A percentile compares a stretch with the other conserved stretches of the same genome.
Evolutionary conservation across 2,113 vertebrate genomes (phyloP).

Genomic region (Abramis brama): DNA sequence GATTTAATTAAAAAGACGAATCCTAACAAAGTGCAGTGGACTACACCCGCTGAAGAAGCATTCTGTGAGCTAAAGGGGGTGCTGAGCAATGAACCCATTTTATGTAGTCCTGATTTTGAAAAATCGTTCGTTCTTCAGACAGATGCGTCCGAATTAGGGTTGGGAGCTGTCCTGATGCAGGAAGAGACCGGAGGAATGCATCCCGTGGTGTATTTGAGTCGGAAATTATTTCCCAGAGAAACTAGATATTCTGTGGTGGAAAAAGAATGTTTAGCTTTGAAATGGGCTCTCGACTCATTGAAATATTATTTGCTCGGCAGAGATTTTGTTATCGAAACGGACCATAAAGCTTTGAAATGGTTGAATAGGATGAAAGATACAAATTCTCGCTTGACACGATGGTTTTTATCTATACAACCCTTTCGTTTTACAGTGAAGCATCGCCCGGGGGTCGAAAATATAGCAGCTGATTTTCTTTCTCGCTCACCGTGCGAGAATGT

Average conservation of each 20-base stretch:
- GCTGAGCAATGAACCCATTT: background rate
- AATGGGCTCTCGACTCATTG: background rate
- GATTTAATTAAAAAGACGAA: background rate
- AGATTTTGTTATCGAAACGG: background rate
- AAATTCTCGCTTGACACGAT: background rate
- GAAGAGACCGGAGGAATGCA: background rate
- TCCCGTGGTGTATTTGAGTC: background rate
- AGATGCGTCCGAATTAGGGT: background rate
- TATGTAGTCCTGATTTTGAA: background rate
- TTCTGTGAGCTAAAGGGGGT: background rate
- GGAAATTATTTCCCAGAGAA: background rate
- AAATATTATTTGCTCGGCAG: background rate
- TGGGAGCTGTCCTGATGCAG: background rate
- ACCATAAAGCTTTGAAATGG: background rate
- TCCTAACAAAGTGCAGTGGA: background rate
- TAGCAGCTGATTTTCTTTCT: background rate
- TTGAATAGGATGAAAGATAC: background rate
- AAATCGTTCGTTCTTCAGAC: background rate
- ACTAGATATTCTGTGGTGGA: background rate
- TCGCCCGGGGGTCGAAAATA: background rate
- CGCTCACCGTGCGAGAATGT: too few relatives aligned
- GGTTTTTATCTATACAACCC: background rate
- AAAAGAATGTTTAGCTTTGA: background rate
- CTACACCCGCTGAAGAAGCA: background rate
- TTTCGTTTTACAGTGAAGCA: background rate